Evolutionary conservation across 2,888 invertebrate genomes (phyloP), one percentile per base, ranked within the genome.

Genomic region (Chromoteleia sp.): DNA sequence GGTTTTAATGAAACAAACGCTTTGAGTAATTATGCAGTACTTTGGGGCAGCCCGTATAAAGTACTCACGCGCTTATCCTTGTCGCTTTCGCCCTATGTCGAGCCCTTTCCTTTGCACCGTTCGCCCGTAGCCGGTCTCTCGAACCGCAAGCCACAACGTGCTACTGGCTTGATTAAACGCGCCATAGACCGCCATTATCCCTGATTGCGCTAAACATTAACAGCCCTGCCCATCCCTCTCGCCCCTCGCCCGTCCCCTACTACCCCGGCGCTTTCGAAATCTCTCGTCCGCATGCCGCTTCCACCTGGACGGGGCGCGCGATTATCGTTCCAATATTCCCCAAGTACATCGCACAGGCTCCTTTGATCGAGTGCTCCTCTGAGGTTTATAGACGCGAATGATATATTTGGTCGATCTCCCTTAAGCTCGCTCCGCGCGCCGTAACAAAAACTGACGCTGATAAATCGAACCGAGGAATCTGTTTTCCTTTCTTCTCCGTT

Each of bases 191-290:
- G 89, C 91, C 90, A 91, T 92, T 92, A 92, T 91, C 91, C 91
- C 91, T 92, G 91, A 92, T 92, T 92, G 91, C 91, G 91, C 91
- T 91, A 91, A 92, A 91, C 91, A 91, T 91, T 91, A 91, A 90
- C 91, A 88, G 91, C 87, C 87, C 87, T 84, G 86, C 6, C 30
- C 59, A 25, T 29, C 25, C 29, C n/a, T 48, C n/a, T 48, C n/a
- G 86, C 87, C 39, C 48, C 58, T 45, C 50, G 30, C 50, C 19
- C 17, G 6, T 25, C 6, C 25, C 6, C 17, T 5, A 7, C 36
- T 14, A 2, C 45, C 17, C 61, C 30, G 17, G 1, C 1, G 54
- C 56, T 61, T 36, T 68, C 68, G 36, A 59, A 12, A 25, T 58
- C 56, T 74, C 58, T 56, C 25, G 36, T 41, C 17, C 30, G 45